A percentile compares a stretch with the other conserved stretches of the same genome.
phyloP scores from a whole-genome alignment of 2,113 vertebrate species.

The Emydocephalus ijimae region DNA sequence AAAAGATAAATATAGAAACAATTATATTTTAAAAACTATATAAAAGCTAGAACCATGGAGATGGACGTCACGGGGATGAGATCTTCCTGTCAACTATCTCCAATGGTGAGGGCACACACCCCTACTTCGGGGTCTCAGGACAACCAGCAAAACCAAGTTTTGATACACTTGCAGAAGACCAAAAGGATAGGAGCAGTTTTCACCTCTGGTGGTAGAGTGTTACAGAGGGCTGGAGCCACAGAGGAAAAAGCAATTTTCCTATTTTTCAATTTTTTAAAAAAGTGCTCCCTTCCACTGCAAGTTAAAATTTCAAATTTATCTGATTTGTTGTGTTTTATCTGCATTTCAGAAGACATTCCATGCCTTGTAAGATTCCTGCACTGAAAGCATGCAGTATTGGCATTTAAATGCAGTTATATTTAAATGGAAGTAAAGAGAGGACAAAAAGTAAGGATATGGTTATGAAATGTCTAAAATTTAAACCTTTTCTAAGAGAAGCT shows the following conservation, averaged over 20 bases:
- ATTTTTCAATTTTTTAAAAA: background rate
- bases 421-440: slow-evolving; percentile 30
- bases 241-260: background rate
- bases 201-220: background rate
- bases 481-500: slow-evolving; percentile 34
- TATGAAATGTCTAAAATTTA: slow-evolving; percentile 36
- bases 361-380: accelerated
- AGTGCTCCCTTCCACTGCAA: background rate
- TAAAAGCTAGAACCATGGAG: background rate
- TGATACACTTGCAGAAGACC: background rate
- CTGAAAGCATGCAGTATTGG: background rate
- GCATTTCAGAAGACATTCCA: background rate
- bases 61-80: no score
- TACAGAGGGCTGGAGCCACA: background rate
- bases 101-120: background rate
- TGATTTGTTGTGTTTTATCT: background rate
- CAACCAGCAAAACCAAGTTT: background rate
- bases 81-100: background rate
- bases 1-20: background rate
- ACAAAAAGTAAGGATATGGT: slow-evolving; percentile 4
- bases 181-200: background rate
- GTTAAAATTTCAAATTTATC: background rate
- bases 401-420: background rate
- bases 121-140: no score
- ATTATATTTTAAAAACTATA: background rate